Conservation (phyloP, 2,113 vertebrate species). For the Megaleporinus macrocephalus region DNA sequence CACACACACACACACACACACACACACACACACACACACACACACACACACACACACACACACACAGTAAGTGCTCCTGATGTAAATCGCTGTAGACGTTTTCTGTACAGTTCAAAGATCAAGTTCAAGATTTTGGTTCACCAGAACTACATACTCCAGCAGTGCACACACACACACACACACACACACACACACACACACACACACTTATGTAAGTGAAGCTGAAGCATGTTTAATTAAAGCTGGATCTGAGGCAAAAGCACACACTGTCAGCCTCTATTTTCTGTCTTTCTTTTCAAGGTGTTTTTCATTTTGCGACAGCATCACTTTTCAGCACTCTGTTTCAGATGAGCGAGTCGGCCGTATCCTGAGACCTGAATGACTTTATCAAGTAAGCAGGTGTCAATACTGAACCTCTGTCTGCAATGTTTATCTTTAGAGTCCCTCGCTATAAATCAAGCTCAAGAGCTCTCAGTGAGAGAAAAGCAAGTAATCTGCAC, state of each 20-base stretch:
- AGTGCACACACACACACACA: too few relatives aligned
- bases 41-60: too few relatives aligned
- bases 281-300: too few relatives aligned
- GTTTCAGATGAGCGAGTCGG: background rate
- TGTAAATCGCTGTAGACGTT: too few relatives aligned
- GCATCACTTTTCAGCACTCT: background rate
- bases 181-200: background rate
- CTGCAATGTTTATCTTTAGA: constrained; percentile 4
- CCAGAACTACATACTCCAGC: too few relatives aligned
- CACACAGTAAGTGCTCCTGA: too few relatives aligned
- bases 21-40: too few relatives aligned
- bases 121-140: too few relatives aligned
- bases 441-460: constrained; percentile 2
- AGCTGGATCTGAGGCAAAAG: background rate
- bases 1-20: too few relatives aligned
- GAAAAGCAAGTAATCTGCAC: background rate
- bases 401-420: background rate
- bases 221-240: background rate
- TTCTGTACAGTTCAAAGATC: too few relatives aligned
- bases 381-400: constrained; percentile 6
- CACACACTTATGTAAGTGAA: background rate
- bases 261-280: background rate
- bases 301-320: background rate
- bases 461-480: background rate
- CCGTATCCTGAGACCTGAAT: background rate